Evolutionary conservation across 1,140 invertebrate species (phyloP).

Genomic region (Anadara kagoshimensis): DNA sequence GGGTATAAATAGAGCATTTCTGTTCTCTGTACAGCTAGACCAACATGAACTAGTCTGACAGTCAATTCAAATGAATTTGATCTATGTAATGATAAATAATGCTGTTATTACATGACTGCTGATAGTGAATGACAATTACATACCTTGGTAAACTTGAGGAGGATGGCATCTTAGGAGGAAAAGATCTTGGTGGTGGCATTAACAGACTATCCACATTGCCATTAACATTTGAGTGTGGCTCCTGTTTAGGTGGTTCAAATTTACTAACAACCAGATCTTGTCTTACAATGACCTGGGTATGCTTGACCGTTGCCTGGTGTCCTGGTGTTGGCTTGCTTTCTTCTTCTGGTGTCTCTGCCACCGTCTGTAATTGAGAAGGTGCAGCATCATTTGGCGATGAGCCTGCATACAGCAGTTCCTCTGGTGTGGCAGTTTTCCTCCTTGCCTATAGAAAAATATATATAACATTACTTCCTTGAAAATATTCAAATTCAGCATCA

Average conservation of each 20-base stretch:
- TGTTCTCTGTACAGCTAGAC: too few species aligned
- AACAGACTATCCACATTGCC: slow-evolving; percentile 31
- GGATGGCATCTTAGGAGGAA: slow-evolving; percentile 27
- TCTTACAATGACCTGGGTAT: slow-evolving; percentile 3
- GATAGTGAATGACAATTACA: neutral
- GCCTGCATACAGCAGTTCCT: slow-evolving; percentile 81
- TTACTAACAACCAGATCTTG: neutral
- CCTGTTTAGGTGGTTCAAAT: neutral
- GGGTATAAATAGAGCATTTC: too few species aligned
- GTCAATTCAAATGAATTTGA: too few species aligned
- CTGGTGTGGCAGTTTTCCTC: slow-evolving; percentile 79
- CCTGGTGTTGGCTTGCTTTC: slow-evolving; percentile 6
- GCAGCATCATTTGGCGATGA: slow-evolving; percentile 11
- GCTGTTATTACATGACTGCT: too few species aligned
- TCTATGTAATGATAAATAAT: too few species aligned
- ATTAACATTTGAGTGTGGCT: slow-evolving; percentile 1
- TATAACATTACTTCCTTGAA: neutral
- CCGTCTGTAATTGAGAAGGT: slow-evolving; percentile 31
- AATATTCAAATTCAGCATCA: too few species aligned
- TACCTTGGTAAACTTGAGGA: slow-evolving; percentile 36
- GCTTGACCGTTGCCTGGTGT: neutral
- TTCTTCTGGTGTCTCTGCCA: slow-evolving; percentile 58
- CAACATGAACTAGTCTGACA: too few species aligned
- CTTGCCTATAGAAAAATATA: slow-evolving; percentile 75
- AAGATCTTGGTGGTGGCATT: slow-evolving; percentile 58